Percentiles rank a stretch among this genome's conserved stretches.
phyloP scores from a whole-genome alignment of 2,888 invertebrate species.

The Alentia gelatinosa region DNA sequence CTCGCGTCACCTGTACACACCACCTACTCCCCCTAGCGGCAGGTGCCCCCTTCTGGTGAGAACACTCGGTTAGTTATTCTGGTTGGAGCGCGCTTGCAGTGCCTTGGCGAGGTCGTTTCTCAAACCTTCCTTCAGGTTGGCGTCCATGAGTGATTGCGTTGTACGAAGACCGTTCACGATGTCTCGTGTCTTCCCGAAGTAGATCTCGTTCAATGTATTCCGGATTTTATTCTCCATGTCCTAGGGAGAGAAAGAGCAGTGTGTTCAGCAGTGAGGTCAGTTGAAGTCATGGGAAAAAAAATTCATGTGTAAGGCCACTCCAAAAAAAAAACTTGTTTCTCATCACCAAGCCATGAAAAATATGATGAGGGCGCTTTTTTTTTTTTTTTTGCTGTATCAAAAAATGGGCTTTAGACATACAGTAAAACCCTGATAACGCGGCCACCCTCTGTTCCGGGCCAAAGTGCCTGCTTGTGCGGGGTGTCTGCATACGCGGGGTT shows the following conservation, averaged over 20 bases:
- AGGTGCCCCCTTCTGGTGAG: neutral
- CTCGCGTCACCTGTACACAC: neutral
- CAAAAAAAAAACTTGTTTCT: too few species aligned
- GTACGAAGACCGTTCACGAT: conserved; percentile 95
- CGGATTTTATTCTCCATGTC: conserved; percentile 99
- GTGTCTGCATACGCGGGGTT: too few species aligned
- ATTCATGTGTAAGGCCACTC: too few species aligned
- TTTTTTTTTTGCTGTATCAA: too few species aligned
- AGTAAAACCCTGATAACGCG: too few species aligned
- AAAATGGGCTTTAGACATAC: too few species aligned
- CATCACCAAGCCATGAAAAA: too few species aligned
- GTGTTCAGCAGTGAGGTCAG: too few species aligned
- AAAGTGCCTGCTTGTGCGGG: too few species aligned
- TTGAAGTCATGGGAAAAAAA: neutral
- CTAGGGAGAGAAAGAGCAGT: conserved; percentile 76
- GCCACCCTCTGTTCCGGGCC: too few species aligned
- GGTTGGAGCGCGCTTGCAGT: conserved; percentile 61
- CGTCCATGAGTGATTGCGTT: conserved; percentile 74
- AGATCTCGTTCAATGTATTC: conserved; percentile 98
- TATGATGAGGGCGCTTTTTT: too few species aligned
- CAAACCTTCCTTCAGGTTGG: conserved; percentile 59
- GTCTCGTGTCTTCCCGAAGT: conserved; percentile 99
- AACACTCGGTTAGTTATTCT: conserved; percentile 2
- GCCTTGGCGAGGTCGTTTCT: conserved; percentile 64
- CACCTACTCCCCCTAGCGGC: neutral